A percentile compares a stretch with the other conserved stretches of the same genome.
Conservation (phyloP, 2,113 vertebrate genomes). For the Ariopsis seemanni region DNA sequence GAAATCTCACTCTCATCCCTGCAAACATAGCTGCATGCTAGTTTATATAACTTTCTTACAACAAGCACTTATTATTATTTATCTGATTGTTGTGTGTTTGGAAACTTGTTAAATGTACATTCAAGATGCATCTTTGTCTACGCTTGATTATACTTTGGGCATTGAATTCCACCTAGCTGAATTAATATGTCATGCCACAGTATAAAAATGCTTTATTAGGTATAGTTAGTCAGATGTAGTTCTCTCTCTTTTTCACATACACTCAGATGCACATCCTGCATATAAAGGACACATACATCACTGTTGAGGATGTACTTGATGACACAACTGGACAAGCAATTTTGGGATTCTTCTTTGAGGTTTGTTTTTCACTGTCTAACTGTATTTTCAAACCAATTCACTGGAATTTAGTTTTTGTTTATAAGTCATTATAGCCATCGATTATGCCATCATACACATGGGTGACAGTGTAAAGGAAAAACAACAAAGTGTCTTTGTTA, state of each 20-base stretch:
- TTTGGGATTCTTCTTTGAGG: constrained; percentile 86
- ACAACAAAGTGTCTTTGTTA: not conserved
- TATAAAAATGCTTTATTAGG: too few relatives aligned
- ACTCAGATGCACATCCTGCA: constrained; percentile 86
- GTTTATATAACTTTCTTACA: too few relatives aligned
- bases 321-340: constrained; percentile 74
- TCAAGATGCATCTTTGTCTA: too few relatives aligned
- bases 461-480: not conserved
- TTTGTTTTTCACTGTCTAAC: constrained; percentile 47
- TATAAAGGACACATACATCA: constrained; percentile 65
- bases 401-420: not conserved
- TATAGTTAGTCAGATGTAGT: too few relatives aligned
- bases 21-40: too few relatives aligned
- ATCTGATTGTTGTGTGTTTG: too few relatives aligned
- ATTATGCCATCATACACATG: not conserved
- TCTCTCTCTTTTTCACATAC: not conserved
- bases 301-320: constrained; percentile 49
- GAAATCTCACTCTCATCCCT: too few relatives aligned
- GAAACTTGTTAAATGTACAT: too few relatives aligned
- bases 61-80: too few relatives aligned
- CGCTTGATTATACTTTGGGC: too few relatives aligned
- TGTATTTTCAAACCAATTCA: not conserved
- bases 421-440: not conserved
- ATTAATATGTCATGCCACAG: too few relatives aligned
- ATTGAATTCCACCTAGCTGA: too few relatives aligned